phyloP scores from a whole-genome alignment of 2,888 invertebrate species.

The Tethea ocularis region DNA sequence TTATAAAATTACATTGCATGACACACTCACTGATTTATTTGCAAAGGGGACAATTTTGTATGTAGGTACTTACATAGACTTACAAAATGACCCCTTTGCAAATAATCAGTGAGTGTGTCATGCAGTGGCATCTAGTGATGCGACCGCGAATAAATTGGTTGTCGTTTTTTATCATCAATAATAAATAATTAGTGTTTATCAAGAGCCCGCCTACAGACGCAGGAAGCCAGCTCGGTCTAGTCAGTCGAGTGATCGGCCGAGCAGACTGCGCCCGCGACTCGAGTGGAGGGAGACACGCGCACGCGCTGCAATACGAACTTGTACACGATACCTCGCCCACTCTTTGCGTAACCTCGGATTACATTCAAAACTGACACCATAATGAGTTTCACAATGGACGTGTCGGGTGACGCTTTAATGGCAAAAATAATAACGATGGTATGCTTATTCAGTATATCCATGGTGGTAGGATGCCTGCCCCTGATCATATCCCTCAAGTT shows the following conservation, averaged over 20 bases:
- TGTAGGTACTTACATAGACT: too few species aligned
- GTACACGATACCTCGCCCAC: slow-evolving; percentile 5
- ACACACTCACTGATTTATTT: too few species aligned
- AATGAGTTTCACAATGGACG: slow-evolving; percentile 45
- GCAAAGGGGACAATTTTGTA: too few species aligned
- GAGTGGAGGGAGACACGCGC: slow-evolving; percentile 33
- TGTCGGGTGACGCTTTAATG: slow-evolving; percentile 71
- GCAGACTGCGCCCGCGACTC: slow-evolving; percentile 26
- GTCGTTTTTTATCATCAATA: slow-evolving; percentile 70
- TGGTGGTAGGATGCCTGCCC: slow-evolving; percentile 90
- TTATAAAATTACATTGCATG: too few species aligned
- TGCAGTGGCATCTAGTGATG: slow-evolving; percentile 17
- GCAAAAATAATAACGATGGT: slow-evolving; percentile 93
- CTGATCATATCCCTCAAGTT: slow-evolving; percentile 87
- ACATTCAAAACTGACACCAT: slow-evolving; percentile 10
- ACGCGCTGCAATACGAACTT: slow-evolving; percentile 23
- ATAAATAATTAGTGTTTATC: slow-evolving; percentile 65
- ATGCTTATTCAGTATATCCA: slow-evolving; percentile 89
- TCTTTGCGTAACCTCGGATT: slow-evolving; percentile 6
- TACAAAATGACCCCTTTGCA: too few species aligned
- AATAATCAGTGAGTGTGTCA: neutral
- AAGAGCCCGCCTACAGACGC: slow-evolving; percentile 62
- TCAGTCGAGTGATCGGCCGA: slow-evolving; percentile 32
- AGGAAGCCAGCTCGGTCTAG: slow-evolving; percentile 63
- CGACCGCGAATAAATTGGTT: slow-evolving; percentile 51